A percentile compares a stretch with the other conserved stretches of the same genome.
These are phyloP conservation scores for Mycogona germanica DNA, from an alignment of 2,888 invertebrate genomes.

Conservation along the genomic window DNA sequence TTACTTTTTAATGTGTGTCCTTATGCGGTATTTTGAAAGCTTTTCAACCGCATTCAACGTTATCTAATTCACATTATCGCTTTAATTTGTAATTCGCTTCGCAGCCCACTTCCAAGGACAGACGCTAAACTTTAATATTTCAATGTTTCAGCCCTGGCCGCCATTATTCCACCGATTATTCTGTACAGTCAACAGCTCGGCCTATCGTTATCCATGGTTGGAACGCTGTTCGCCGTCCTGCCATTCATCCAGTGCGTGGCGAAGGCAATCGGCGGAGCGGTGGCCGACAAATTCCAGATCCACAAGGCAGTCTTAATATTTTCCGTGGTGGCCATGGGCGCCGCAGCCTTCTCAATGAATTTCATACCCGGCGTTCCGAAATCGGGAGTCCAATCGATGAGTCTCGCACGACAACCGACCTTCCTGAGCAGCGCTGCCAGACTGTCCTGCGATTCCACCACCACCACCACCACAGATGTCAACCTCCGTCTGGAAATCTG, in stretches of 20 bases:
- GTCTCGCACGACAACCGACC: background rate
- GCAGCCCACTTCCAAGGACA: too few species aligned
- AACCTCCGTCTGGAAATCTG: background rate
- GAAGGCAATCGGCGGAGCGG: background rate
- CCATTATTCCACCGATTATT: background rate
- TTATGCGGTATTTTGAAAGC: too few species aligned
- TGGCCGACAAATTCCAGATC: constrained; percentile 6
- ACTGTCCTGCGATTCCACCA: background rate
- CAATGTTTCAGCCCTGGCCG: background rate
- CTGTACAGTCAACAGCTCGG: background rate
- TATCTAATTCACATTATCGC: too few species aligned
- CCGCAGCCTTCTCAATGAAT: background rate
- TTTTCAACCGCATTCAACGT: too few species aligned
- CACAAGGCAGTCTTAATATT: background rate
- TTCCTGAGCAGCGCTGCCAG: background rate
- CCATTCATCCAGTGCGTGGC: background rate
- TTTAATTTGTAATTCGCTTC: too few species aligned
- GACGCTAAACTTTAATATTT: too few species aligned
- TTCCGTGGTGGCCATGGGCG: background rate
- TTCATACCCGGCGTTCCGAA: constrained; percentile 2
- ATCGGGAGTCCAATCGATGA: too few species aligned
- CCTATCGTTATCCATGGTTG: background rate
- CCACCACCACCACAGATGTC: background rate
- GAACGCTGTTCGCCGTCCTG: background rate
- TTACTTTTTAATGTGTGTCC: too few species aligned